Percentiles rank a stretch among this genome's conserved stretches.
Conservation (phyloP, 1,140 invertebrate genomes). For the Belonocnema kinseyi region DNA sequence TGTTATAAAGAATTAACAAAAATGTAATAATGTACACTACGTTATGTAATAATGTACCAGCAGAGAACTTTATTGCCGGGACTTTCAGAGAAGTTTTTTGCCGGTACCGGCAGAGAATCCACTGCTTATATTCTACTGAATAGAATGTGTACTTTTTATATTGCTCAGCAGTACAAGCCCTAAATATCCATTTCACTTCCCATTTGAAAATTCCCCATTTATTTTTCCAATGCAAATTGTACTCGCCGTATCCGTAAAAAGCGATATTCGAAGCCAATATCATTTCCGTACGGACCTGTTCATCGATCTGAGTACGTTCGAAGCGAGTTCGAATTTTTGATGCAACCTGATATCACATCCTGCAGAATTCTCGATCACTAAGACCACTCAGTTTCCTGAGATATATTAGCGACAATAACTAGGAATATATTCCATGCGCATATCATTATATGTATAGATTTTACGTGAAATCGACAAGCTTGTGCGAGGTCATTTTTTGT, state of each 20-base stretch:
- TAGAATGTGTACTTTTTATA: not conserved
- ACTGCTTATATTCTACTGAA: not conserved
- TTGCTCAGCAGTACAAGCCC: not conserved
- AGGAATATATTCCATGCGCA: slow-evolving; percentile 7
- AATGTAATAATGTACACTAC: too few relatives aligned
- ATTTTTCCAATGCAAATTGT: slow-evolving; percentile 15
- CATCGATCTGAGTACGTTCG: slow-evolving; percentile 17
- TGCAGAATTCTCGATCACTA: slow-evolving; percentile 16
- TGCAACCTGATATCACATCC: slow-evolving; percentile 11
- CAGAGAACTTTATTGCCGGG: too few relatives aligned
- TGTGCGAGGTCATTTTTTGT: slow-evolving; percentile 5
- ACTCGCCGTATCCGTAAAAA: not conserved
- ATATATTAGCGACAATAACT: not conserved
- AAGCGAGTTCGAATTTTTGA: slow-evolving; percentile 7
- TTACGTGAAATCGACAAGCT: not conserved
- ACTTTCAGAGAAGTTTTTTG: too few relatives aligned
- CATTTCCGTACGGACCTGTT: slow-evolving; percentile 25
- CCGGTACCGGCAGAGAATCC: too few relatives aligned
- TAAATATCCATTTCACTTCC: not conserved
- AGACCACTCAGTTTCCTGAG: slow-evolving; percentile 1
- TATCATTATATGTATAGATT: not conserved
- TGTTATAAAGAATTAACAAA: too few relatives aligned
- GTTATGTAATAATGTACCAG: too few relatives aligned
- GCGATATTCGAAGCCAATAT: slow-evolving; percentile 1
- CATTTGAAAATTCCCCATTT: not conserved